Conservation (phyloP, 2,113 vertebrate species). For the Osmerus mordax region DNA sequence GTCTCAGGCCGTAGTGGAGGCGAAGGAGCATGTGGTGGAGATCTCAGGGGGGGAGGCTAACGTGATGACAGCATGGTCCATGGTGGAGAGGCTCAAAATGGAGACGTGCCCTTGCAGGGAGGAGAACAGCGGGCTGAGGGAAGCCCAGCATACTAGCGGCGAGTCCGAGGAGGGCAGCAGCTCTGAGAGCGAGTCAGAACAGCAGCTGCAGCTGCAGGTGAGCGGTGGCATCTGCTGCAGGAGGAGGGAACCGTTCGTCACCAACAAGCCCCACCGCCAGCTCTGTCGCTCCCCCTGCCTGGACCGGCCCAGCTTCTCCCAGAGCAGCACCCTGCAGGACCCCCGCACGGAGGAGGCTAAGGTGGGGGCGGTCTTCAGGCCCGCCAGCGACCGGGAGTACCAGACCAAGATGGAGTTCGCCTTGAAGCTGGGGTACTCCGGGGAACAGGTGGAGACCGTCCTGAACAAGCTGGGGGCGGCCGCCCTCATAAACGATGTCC, state of each 20-base stretch:
- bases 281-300: conserved; percentile 94
- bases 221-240: conserved; percentile 47
- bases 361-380: conserved; percentile 34
- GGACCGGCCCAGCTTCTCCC: conserved; percentile 93
- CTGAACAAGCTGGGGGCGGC: conserved; percentile 89
- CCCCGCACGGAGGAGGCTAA: conserved; percentile 72
- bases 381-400: conserved; percentile 81
- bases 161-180: conserved; percentile 88
- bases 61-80: conserved; percentile 92
- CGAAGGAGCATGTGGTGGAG: conserved; percentile 76
- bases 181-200: conserved; percentile 86
- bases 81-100: conserved; percentile 89
- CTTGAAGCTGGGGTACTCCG: conserved; percentile 92
- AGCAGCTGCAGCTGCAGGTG: conserved; percentile 57
- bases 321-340: conserved; percentile 87
- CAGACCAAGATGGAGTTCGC: conserved; percentile 98
- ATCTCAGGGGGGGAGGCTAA: conserved; percentile 72
- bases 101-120: conserved; percentile 86
- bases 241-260: conserved; percentile 75
- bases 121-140: conserved; percentile 74
- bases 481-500: conserved; percentile 91
- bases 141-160: conserved; percentile 73
- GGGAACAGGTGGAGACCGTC: conserved; percentile 92
- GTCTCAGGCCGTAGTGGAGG: conserved; percentile 71
- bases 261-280: conserved; percentile 87